Evolutionary conservation across 2,797 vertebrate species (phyloP).

Genomic region (Cossypha niveicapilla): DNA sequence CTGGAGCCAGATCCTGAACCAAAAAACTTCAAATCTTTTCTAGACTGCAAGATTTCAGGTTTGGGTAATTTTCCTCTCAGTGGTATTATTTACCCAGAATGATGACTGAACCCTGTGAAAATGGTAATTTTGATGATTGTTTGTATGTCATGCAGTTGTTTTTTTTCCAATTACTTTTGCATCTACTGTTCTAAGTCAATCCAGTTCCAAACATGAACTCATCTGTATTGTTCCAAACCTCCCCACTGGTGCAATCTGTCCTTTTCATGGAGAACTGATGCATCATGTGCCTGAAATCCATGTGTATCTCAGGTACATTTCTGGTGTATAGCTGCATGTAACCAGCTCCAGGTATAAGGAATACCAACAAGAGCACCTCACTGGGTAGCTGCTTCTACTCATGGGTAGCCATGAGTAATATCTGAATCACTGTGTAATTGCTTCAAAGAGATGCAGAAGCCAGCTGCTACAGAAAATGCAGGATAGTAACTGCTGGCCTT

Average conservation of each 20-base stretch:
- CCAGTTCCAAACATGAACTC: neutral
- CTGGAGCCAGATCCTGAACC: neutral
- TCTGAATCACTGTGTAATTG: neutral
- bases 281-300: neutral
- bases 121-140: neutral
- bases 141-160: rapidly evolving
- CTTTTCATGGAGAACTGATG: neutral
- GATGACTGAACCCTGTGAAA: neutral
- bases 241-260: neutral
- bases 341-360: neutral
- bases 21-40: neutral
- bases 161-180: neutral
- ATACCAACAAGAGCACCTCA: neutral
- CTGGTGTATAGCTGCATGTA: neutral
- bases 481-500: neutral
- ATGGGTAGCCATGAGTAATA: neutral
- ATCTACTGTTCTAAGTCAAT: neutral
- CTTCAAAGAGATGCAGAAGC: neutral
- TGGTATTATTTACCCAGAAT: neutral
- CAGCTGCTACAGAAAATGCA: neutral
- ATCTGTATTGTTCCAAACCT: neutral
- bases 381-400: neutral
- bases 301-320: neutral
- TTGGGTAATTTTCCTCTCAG: neutral
- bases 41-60: neutral